Evolutionary conservation across 2,888 invertebrate species (phyloP).

Genomic region (Oligia fasciuncula): DNA sequence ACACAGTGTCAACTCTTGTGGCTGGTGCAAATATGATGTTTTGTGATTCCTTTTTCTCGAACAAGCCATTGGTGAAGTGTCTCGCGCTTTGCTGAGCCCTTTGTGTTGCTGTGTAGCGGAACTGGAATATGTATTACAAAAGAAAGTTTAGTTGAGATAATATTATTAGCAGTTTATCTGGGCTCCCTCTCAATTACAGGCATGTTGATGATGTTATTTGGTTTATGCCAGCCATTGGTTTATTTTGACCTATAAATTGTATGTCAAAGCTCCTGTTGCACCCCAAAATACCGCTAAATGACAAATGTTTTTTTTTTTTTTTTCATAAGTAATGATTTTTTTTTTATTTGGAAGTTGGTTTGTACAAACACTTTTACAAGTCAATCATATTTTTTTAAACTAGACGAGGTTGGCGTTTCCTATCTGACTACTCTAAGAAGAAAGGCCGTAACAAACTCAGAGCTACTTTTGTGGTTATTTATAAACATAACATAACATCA

Average conservation of each 20-base stretch:
- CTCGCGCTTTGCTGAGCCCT: slow-evolving; percentile 94
- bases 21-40: slow-evolving; percentile 92
- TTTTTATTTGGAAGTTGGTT: too few species aligned
- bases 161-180: neutral
- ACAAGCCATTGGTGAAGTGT: slow-evolving; percentile 93
- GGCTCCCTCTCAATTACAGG: neutral
- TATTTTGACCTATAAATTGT: neutral
- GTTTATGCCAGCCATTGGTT: neutral
- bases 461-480: neutral
- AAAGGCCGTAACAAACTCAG: too few species aligned
- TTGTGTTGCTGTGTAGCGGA: slow-evolving; percentile 94
- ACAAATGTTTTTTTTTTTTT: too few species aligned
- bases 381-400: too few species aligned
- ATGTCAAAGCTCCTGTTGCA: neutral
- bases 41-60: slow-evolving; percentile 91
- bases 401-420: too few species aligned
- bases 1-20: slow-evolving; percentile 91
- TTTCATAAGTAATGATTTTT: too few species aligned
- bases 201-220: neutral
- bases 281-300: neutral
- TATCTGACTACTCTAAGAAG: too few species aligned
- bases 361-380: too few species aligned
- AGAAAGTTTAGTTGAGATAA: neutral
- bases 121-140: slow-evolving; percentile 86
- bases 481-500: too few species aligned